Evolutionary conservation across 1,140 invertebrate genomes (phyloP).

Genomic region (Melanaphis sacchari): DNA sequence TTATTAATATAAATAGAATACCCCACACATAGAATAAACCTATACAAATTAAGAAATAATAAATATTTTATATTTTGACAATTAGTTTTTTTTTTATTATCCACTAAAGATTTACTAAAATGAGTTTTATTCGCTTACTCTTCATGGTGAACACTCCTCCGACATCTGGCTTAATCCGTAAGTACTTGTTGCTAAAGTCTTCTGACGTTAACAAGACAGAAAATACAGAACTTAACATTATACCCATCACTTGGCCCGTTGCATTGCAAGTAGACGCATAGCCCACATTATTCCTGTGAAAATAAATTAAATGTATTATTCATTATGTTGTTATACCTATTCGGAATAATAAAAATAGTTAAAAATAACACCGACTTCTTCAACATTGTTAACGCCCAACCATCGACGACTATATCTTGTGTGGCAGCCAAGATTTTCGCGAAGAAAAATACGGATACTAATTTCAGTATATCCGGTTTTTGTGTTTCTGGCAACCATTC

Average conservation of each 20-base stretch:
- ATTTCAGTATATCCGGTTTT: slow-evolving; percentile 77
- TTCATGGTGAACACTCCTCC: slow-evolving; percentile 84
- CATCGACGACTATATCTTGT: slow-evolving; percentile 99
- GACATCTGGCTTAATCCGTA: slow-evolving; percentile 74
- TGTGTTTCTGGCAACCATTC: not conserved
- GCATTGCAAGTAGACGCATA: slow-evolving; percentile 99
- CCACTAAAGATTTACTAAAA: not conserved
- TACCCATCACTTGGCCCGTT: slow-evolving; percentile 97
- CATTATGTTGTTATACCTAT: not conserved
- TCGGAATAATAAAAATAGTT: not conserved
- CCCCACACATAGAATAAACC: slow-evolving; percentile 97
- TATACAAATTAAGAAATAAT: slow-evolving; percentile 61
- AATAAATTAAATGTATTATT: not conserved
- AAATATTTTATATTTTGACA: not conserved
- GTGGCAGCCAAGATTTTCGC: slow-evolving; percentile 94
- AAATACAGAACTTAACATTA: slow-evolving; percentile 95
- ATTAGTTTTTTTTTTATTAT: not conserved
- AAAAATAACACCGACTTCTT: slow-evolving; percentile 71
- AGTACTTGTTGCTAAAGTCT: slow-evolving; percentile 94
- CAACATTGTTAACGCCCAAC: slow-evolving; percentile 99
- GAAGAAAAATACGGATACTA: slow-evolving; percentile 72
- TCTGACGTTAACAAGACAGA: slow-evolving; percentile 96
- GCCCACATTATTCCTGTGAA: slow-evolving; percentile 87
- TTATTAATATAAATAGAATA: slow-evolving; percentile 86
- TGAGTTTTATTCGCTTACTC: slow-evolving; percentile 66